Evolutionary conservation across 2,888 invertebrate species (phyloP).

Genomic region (Morpho achilles): DNA sequence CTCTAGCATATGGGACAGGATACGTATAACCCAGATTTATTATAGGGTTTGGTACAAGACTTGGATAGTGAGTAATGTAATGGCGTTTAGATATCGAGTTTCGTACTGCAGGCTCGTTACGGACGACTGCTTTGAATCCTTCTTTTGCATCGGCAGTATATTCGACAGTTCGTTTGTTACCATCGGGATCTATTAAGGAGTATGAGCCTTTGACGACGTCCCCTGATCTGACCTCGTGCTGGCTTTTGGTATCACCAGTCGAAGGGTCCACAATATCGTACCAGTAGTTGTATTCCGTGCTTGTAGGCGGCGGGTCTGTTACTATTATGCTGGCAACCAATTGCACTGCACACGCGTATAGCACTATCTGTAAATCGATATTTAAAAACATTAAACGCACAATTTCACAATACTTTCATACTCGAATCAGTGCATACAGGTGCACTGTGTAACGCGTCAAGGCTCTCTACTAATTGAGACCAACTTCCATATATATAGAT

Average conservation of each 20-base stretch:
- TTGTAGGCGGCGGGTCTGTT: conserved; percentile 54
- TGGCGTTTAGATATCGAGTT: conserved; percentile 12
- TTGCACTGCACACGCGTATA: conserved; percentile 41
- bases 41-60: neutral
- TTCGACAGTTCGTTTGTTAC: conserved; percentile 63
- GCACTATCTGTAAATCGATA: conserved; percentile 27
- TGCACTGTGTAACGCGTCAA: no score
- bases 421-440: no score
- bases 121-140: conserved; percentile 75
- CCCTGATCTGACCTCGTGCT: conserved; percentile 60
- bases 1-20: conserved; percentile 9
- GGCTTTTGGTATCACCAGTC: conserved; percentile 67
- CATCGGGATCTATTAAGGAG: conserved; percentile 66
- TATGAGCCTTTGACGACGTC: conserved; percentile 64
- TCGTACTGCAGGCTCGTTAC: conserved; percentile 49
- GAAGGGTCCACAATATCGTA: conserved; percentile 75
- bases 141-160: conserved; percentile 71
- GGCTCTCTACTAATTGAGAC: no score
- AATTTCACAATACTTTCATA: no score
- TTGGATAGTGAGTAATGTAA: conserved; percentile 3
- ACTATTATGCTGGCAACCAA: conserved; percentile 54
- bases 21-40: conserved; percentile 10
- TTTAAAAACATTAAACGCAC: neutral
- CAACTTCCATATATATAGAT: no score
- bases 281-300: conserved; percentile 64